These are phyloP conservation scores for Poliocrania exsul DNA, from an alignment of 2,797 vertebrate genomes.

Conservation along the genomic window DNA sequence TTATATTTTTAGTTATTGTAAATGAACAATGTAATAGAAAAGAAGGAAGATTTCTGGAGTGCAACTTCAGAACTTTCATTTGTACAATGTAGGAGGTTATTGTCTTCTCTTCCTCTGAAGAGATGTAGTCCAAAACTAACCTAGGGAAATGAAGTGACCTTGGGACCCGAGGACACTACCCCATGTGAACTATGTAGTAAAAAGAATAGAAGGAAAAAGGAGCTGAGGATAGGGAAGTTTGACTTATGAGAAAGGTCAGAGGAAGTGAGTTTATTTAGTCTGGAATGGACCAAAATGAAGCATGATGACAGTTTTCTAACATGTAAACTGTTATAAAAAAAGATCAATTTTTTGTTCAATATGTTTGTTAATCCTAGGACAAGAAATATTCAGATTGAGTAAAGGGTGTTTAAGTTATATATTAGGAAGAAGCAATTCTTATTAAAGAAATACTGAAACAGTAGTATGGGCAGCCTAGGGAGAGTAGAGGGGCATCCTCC, in stretches of 20 bases:
- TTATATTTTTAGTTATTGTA: not conserved
- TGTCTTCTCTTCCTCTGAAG: not conserved
- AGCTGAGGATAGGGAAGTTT: not conserved
- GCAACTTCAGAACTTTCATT: not conserved
- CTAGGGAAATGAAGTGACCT: not conserved
- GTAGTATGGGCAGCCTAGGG: not conserved
- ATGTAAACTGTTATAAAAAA: not conserved
- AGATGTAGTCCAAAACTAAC: not conserved
- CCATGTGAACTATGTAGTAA: not conserved
- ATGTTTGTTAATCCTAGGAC: not conserved
- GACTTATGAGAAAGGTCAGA: not conserved
- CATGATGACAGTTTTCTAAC: not conserved
- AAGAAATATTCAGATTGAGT: not conserved
- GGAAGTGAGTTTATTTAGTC: conserved; percentile 36
- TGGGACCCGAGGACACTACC: not conserved
- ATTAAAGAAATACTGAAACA: not conserved
- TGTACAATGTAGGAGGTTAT: not conserved
- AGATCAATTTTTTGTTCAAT: not conserved
- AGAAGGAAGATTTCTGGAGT: not conserved
- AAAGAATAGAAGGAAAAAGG: conserved; percentile 22
- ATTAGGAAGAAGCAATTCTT: not conserved
- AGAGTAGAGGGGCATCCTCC: not conserved
- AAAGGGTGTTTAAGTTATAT: not conserved
- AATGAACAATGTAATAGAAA: not conserved
- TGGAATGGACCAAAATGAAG: not conserved